Conservation (phyloP, 2,888 invertebrate genomes). For the Odontocolon sp. region DNA sequence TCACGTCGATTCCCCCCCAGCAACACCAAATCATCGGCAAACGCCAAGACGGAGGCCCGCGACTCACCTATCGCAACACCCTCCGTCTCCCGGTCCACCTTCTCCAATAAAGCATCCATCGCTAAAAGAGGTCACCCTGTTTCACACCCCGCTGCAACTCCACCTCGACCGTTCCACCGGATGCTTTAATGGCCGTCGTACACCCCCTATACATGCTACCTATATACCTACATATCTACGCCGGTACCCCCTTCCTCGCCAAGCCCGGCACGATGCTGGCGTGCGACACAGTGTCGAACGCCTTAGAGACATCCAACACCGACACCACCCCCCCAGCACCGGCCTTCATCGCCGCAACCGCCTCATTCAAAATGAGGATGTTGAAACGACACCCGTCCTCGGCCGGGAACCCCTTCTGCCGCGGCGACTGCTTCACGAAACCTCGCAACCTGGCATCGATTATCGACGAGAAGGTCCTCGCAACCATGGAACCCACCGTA, state of each 20-base stretch:
- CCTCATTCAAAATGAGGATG: conserved; percentile 37
- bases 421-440: conserved; percentile 53
- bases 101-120: conserved; percentile 67
- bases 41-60: conserved; percentile 34
- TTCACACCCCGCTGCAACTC: conserved; percentile 6
- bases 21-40: conserved; percentile 62
- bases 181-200: background rate
- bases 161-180: background rate
- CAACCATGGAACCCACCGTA: conserved; percentile 71
- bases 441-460: conserved; percentile 59
- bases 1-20: background rate
- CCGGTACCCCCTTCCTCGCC: conserved; percentile 12
- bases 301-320: conserved; percentile 61
- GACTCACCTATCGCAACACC: background rate
- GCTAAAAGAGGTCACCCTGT: conserved; percentile 37
- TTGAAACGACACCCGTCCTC: conserved; percentile 63
- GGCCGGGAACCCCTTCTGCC: conserved; percentile 71
- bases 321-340: conserved; percentile 31
- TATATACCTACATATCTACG: background rate
- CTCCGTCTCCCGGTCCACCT: conserved; percentile 3
- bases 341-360: conserved; percentile 5
- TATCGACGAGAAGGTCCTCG: conserved; percentile 68
- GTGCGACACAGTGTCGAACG: conserved; percentile 66
- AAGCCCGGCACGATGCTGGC: conserved; percentile 19
- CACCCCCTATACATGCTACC: conserved; percentile 31